phyloP scores from a whole-genome alignment of 2,797 vertebrate species.

The Diplodus sargus region DNA sequence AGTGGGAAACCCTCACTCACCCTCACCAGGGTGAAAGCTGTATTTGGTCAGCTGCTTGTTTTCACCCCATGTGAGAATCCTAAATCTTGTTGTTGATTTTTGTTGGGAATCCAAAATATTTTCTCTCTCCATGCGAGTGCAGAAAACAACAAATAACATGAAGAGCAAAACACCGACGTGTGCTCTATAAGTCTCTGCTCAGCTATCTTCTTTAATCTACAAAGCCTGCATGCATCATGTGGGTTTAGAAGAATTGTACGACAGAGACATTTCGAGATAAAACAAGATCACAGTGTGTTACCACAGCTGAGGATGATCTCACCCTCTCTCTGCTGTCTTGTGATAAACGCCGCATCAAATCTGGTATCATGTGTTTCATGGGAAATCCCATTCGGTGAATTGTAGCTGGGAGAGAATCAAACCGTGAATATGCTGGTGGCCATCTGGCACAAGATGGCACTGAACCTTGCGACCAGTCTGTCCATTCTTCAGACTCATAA shows the following conservation, averaged over 20 bases:
- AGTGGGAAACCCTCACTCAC: conserved; percentile 53
- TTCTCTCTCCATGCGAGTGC: conserved; percentile 22
- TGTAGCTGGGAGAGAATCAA: neutral
- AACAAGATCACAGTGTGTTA: conserved; percentile 8
- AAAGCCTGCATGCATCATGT: too few relatives aligned
- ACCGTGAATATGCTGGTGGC: conserved; percentile 8
- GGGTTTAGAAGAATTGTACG: neutral
- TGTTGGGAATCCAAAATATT: conserved; percentile 54
- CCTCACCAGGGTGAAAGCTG: conserved; percentile 47
- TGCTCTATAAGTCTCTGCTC: neutral
- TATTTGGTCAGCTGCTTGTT: conserved; percentile 77
- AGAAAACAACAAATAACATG: conserved; percentile 16
- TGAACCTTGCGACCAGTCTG: conserved; percentile 3
- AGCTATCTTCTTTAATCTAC: neutral
- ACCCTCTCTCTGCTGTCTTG: conserved; percentile 4
- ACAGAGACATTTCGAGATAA: conserved; percentile 10
- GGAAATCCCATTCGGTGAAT: conserved; percentile 12
- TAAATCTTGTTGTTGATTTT: conserved; percentile 34
- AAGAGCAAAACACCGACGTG: neutral
- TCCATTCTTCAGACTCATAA: conserved; percentile 14
- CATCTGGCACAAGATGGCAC: conserved; percentile 25
- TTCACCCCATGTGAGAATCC: conserved; percentile 54
- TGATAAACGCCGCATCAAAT: conserved; percentile 35
- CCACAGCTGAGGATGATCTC: neutral
- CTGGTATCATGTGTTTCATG: conserved; percentile 19